Evolutionary conservation across 2,888 invertebrate genomes (phyloP), one percentile per base, ranked within the genome.

Genomic region (Dusona sp.): DNA sequence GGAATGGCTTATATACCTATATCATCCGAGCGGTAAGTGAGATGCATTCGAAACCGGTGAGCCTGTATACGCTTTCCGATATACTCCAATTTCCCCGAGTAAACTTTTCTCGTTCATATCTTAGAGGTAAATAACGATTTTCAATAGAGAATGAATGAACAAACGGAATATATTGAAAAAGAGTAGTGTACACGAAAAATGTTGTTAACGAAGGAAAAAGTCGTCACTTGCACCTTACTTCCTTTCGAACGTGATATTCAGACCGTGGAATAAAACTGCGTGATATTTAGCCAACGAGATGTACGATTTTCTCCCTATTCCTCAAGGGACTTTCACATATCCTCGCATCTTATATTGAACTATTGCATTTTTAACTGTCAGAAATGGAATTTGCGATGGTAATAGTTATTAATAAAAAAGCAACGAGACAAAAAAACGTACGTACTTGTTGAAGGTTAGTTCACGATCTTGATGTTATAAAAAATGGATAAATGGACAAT

Each of bases 1-100:
- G 45, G 65, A 78, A 70, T 45, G 4, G 33, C 38, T 22, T 65
- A 22, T 77, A 9, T 25, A 48, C 36, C 48, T 29, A 79, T 1
- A 64, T 79, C 72, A 73, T 25, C 29, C 64, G 57, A 68, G 68
- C n/a, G 9, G 45, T 57, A 38, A 61, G 45, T 45, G 33, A 70
- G 80, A 79, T 57, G 79, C 38, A 25, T 54, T 45, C 72, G 33
- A 33, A 42, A 38, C 36, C 70, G 42, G 22, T 38, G 64, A 57
- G 74, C 61, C 38, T 25, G 57, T 25, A 57, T 13, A 25, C 74
- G 51, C 80, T 78, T 72, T 86, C 80, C 61, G 72, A 80, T 73
- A 73, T 83, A 84, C 78, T 88, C 84, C 87, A 84, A 83, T 89
- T 88, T 89, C 88, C 84, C 83, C 79, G 68, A 48, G 65, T 42